phyloP scores from a whole-genome alignment of 2,888 invertebrate genomes.

The Leucophenga maculata region DNA sequence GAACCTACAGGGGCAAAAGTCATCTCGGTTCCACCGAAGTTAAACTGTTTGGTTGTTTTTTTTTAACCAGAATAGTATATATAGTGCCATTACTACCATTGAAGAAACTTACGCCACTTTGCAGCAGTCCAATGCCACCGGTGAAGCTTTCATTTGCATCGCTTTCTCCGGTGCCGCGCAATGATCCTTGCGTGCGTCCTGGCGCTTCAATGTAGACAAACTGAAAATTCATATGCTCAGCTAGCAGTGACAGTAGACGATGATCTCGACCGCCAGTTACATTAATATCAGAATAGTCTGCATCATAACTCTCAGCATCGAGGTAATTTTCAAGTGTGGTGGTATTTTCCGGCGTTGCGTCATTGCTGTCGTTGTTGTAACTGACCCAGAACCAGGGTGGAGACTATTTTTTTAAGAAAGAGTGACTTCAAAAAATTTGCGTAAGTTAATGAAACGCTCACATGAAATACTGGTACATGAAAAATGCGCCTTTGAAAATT shows the following conservation, averaged over 20 bases:
- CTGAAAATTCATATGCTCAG: constrained; percentile 81
- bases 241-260: constrained; percentile 77
- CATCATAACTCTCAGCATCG: constrained; percentile 11
- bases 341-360: constrained; percentile 14
- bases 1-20: no score
- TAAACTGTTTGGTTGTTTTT: no score
- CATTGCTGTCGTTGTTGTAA: constrained; percentile 74
- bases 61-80: no score
- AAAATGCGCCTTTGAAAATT: constrained; percentile 79
- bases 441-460: constrained; percentile 66
- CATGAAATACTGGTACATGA: constrained; percentile 82
- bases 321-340: constrained; percentile 37
- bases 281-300: constrained; percentile 54
- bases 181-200: constrained; percentile 81
- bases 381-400: constrained; percentile 86
- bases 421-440: neutral
- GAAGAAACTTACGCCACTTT: constrained; percentile 75
- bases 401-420: constrained; percentile 69
- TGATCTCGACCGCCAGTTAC: constrained; percentile 83
- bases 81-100: neutral
- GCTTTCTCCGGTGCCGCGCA: constrained; percentile 70
- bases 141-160: constrained; percentile 79
- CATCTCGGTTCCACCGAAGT: no score
- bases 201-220: constrained; percentile 82
- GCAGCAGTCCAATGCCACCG: constrained; percentile 81